Evolutionary conservation across 2,113 vertebrate species (phyloP), one percentile per base, ranked within the genome.

Genomic region (Neodontobutis hainanensis): DNA sequence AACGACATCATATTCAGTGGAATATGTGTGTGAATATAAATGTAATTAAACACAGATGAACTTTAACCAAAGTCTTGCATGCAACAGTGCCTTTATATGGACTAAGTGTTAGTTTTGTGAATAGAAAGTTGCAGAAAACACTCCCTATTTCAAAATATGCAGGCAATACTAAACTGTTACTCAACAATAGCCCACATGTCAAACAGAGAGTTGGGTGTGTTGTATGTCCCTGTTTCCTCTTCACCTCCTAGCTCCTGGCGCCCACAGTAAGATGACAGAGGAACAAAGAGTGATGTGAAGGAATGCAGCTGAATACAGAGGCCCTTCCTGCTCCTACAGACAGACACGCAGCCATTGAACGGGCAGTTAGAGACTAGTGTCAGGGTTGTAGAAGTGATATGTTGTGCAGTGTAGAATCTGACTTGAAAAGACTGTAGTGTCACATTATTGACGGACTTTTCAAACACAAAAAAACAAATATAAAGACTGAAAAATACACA

Each of bases 241-340:
- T 9, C 52, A 8, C 4, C 36, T 12, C 43, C 34, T 12, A 3
- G 2, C 61, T 15, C 58, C 58, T 46, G n/a, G 53, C 55, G 72
- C 47, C 44, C 71, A 63, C 56, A 46, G 43, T 61, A 42, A 64
- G 56, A 57, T 61, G 63, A 69, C 78, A 66, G 51, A 73, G 50
- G 43, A 73, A 78, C 77, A 78, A 78, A 81, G 75, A 53, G 4
- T 53, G 68, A 47, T 8, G 15, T 56, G 34, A 52, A 48, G 73
- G 48, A 61, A 35, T 35, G 44, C 56, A 5, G 7, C 64, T 66
- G 65, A 61, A 34, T 65, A 49, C 63, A 27, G 70, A 27, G 78
- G 63, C 60, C 66, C 32, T 60, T 68, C 62, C 61, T 50, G 61
- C 42, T 15, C 11, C 44, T n/a, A 16, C 65, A 45, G 48, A 63